Evolutionary conservation across 2,888 invertebrate genomes (phyloP).

Genomic region (Agonopterix subpropinquella): DNA sequence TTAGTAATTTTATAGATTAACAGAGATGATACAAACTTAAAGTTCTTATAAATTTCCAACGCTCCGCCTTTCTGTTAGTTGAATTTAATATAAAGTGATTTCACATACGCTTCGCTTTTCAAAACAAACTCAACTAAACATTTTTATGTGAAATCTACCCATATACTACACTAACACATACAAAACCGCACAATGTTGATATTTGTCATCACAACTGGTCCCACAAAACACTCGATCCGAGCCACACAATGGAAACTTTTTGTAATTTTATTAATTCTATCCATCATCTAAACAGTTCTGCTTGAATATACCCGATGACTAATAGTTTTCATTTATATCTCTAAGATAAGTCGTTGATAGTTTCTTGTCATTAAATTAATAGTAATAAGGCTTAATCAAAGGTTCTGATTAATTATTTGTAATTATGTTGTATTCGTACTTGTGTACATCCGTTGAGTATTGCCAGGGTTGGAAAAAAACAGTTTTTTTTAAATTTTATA

Average conservation of each 20-base stretch:
- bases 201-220: constrained; percentile 5
- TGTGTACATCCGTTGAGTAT: too few species aligned
- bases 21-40: too few species aligned
- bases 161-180: constrained; percentile 18
- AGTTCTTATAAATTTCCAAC: too few species aligned
- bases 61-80: too few species aligned
- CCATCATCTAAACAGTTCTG: not conserved
- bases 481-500: too few species aligned
- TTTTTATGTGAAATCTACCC: constrained; percentile 10
- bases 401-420: not conserved
- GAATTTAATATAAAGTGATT: too few species aligned
- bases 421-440: not conserved
- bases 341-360: not conserved
- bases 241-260: constrained; percentile 1
- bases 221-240: constrained; percentile 1
- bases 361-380: not conserved
- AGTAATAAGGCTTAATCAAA: not conserved
- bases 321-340: not conserved
- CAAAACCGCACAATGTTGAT: constrained; percentile 4
- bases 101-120: too few species aligned
- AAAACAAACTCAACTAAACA: not conserved
- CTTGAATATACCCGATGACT: not conserved
- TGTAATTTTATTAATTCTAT: constrained; percentile 8
- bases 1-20: too few species aligned
- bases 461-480: too few species aligned